Evolutionary conservation across 2,113 vertebrate species (phyloP).

Genomic region (Pristiophorus japonicus): DNA sequence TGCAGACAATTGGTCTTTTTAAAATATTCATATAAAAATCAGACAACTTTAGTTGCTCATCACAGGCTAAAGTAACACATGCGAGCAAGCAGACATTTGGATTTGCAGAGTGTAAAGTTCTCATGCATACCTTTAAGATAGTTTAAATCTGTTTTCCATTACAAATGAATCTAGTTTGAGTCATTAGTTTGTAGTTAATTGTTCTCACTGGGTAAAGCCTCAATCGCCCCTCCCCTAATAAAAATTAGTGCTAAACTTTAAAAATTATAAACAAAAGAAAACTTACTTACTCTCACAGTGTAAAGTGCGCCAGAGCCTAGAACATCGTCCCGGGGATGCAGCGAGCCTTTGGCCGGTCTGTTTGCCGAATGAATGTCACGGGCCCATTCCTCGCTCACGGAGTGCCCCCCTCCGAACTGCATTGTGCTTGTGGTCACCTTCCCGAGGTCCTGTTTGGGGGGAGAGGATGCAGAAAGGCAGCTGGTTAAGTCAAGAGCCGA

Average conservation of each 20-base stretch:
- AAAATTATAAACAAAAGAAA: too few species aligned
- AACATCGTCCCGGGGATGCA: constrained; percentile 35
- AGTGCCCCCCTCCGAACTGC: constrained; percentile 26
- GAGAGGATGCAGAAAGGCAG: constrained; percentile 50
- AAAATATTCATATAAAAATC: background rate
- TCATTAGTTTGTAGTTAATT: background rate
- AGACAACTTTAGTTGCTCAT: background rate
- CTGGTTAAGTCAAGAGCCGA: constrained; percentile 49
- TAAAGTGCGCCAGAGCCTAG: constrained; percentile 55
- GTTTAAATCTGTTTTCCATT: background rate
- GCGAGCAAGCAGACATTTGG: too few species aligned
- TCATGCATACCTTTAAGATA: background rate
- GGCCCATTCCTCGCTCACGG: background rate
- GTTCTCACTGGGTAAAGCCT: background rate
- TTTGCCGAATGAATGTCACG: background rate
- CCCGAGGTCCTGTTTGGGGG: constrained; percentile 44
- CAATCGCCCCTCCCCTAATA: background rate
- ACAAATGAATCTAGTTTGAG: background rate
- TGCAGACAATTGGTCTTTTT: background rate
- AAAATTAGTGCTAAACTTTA: background rate
- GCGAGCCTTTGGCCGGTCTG: constrained; percentile 43
- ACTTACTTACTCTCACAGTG: constrained; percentile 59
- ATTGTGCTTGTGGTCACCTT: background rate
- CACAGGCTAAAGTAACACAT: background rate
- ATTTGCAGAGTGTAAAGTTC: too few species aligned